Percentiles rank a stretch among this genome's conserved stretches.
Evolutionary conservation across 2,113 vertebrate species (phyloP).

Genomic region (Bubo scandiacus): DNA sequence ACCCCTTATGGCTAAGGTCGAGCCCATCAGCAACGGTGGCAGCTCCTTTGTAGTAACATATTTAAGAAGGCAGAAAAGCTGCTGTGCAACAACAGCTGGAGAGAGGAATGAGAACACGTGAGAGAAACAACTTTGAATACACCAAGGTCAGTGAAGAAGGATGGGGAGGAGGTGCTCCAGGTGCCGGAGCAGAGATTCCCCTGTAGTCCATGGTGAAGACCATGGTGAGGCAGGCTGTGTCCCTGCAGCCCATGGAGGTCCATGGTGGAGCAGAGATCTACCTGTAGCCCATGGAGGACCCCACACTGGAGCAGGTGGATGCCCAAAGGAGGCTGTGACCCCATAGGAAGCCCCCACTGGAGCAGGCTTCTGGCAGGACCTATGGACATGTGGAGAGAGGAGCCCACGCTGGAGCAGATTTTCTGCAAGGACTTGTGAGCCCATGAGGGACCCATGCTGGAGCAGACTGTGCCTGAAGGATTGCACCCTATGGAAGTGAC

Average conservation of each 20-base stretch:
- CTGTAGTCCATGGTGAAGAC: rapidly evolving
- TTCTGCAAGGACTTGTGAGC: too few species aligned
- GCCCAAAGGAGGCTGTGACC: too few species aligned
- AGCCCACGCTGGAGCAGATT: too few species aligned
- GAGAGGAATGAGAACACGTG: neutral
- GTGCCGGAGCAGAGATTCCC: rapidly evolving
- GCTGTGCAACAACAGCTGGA: neutral
- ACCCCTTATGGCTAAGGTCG: neutral
- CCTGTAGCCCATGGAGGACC: too few species aligned
- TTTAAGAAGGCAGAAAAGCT: neutral
- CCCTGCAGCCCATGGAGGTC: neutral
- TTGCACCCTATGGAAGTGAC: neutral
- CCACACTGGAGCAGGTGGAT: neutral
- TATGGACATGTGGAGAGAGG: too few species aligned
- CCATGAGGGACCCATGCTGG: too few species aligned
- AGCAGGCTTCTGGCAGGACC: too few species aligned
- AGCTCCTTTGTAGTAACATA: neutral
- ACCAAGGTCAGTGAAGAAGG: neutral
- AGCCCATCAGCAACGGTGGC: neutral
- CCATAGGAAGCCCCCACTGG: too few species aligned
- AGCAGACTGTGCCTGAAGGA: too few species aligned
- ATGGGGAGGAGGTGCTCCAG: neutral
- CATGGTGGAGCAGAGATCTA: neutral
- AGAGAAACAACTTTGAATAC: neutral
- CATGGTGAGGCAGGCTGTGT: neutral